phyloP scores from a whole-genome alignment of 2,797 vertebrate species.

The Rhinoraja longicauda region DNA sequence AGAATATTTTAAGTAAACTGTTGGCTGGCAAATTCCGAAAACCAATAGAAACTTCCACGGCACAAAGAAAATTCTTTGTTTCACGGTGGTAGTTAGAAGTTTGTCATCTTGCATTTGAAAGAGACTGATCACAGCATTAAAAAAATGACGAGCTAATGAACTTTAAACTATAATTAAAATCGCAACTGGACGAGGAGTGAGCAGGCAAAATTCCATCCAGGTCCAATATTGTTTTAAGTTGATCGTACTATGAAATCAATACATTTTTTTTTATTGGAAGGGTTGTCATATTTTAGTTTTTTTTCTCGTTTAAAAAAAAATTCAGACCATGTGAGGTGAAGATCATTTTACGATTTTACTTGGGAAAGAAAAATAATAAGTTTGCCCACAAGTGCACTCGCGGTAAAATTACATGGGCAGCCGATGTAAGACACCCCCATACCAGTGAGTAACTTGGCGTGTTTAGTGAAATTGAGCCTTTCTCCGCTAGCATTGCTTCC shows the following conservation, averaged over 20 bases:
- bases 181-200: not conserved
- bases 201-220: not conserved
- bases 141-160: not conserved
- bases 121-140: not conserved
- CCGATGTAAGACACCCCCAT: constrained; percentile 41
- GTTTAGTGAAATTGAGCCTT: constrained; percentile 47
- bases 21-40: not conserved
- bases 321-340: not conserved
- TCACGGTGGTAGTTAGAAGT: not conserved
- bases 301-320: not conserved
- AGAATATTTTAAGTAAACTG: not conserved
- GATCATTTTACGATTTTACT: not conserved
- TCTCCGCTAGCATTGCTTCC: constrained; percentile 48
- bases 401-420: constrained; percentile 40
- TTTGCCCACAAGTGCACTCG: constrained; percentile 40
- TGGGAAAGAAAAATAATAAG: not conserved
- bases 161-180: not conserved
- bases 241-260: not conserved
- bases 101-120: not conserved
- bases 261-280: not conserved
- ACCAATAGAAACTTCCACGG: not conserved
- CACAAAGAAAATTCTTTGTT: not conserved
- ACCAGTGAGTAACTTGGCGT: constrained; percentile 49
- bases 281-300: not conserved
- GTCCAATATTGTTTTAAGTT: constrained; percentile 23